Base-by-base conservation (phyloP, 2,797 vertebrate genomes). In the Galaxias olidus region DNA sequence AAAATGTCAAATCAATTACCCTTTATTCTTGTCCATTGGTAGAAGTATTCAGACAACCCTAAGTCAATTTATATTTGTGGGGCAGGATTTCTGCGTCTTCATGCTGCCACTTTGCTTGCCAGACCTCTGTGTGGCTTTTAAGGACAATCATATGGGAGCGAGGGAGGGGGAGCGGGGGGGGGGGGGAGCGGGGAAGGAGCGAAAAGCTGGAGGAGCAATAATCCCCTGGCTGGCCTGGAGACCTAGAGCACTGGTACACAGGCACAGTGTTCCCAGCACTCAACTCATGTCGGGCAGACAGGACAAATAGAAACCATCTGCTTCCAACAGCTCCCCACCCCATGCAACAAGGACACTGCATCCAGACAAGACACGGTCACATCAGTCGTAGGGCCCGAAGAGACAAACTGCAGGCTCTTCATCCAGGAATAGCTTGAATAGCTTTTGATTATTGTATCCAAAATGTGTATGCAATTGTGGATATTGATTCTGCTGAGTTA, bases 231-330 rank as follows among this genome's bases (percentile, higher is more conserved):
- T 76, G 82, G 72, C 73, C 71, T 65, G 50, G 74, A 75, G 78
- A 85, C 75, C 71, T 80, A 61, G 71, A 84, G 74, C 51, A 18
- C 18, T 18, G 20, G 41, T 30, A 55, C 77, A 74, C 74, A 72
- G 75, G 77, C 85, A 89, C 84, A 87, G 88, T 84, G 87, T 90
- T 88, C 89, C 90, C 91, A 93, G 89, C 85, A 77, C 88, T 90
- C 89, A 88, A 81, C 86, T 81, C 81, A 82, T 91, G 90, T 93
- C 92, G 93, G 91, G 94, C 90, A 88, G 89, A 89, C 90, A 93
- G 80, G 78, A 94, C 92, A 94, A 95, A 95, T 92, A 90, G 87
- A 89, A 94, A 91, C 92, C 94, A 94, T 95, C 94, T 94, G 95
- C 88, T 87, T 92, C 81, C 70, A 84, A 57, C 87, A 67, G 89